Evolutionary conservation across 2,113 vertebrate species (phyloP), one percentile per base, ranked within the genome.

Genomic region (Atherinomorus stipes): DNA sequence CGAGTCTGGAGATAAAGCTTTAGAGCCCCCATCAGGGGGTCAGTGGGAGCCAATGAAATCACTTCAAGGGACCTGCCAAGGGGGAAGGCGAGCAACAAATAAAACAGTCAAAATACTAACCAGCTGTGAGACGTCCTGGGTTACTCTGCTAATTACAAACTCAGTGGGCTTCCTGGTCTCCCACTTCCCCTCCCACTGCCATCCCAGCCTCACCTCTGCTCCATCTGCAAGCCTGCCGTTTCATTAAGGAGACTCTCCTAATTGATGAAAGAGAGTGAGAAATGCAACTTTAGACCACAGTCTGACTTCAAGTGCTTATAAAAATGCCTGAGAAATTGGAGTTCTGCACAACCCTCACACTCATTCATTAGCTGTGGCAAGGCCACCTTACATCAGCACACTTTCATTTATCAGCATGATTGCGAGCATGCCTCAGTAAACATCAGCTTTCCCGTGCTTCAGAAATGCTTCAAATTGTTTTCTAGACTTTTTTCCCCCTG

Each of bases 81-180:
- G 78, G 78, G 83, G 74, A 71, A 64, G 83, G 64, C 63, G 45
- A 50, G 72, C 75, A 78, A 56, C 37, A 50, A 78, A 85, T 80
- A 83, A 89, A 88, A 83, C 81, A 73, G 83, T 58, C 73, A 77
- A 84, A 89, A 85, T 87, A 77, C 75, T 58, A 80, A 83, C 84
- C 88, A 91, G 85, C 90, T 91, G 90, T 72, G 86, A 85, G 78
- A 78, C 58, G 54, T 84, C 72, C 83, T 85, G 68, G 59, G 68
- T 88, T 80, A 81, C 76, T 84, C 63, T 67, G 81, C 87, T 91
- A 93, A 92, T 94, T 92, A 94, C 90, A 89, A 92, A 91, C 80
- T 85, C 81, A 70, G 77, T 67, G 45, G 87, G 83, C 65, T 65
- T 83, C 71, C 76, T 80, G 16, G 73, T 44, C 34, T 64, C 25